Conservation (phyloP, 92 coral and sea anemone species). For the Parazoanthus atlanticus region DNA sequence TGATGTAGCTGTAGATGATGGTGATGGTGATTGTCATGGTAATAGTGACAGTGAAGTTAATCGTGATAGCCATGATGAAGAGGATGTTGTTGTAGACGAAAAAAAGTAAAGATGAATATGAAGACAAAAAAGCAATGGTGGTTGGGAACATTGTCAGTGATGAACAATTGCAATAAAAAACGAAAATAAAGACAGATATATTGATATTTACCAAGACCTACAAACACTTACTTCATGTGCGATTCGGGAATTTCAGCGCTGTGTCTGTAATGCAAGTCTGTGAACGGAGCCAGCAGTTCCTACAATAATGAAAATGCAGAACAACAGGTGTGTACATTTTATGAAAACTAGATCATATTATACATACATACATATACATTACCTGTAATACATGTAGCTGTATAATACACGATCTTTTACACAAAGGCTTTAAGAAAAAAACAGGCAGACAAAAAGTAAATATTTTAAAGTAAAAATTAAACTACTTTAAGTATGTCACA, state of each 20-base stretch:
- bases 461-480: too few species aligned
- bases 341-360: too few species aligned
- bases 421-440: too few species aligned
- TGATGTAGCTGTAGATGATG: too few species aligned
- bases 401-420: too few species aligned
- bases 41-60: not conserved
- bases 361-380: too few species aligned
- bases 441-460: too few species aligned
- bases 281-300: conserved; percentile 96
- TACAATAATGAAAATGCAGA: conserved; percentile 11
- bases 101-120: not conserved
- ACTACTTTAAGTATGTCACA: too few species aligned
- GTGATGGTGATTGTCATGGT: not conserved
- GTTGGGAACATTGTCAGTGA: not conserved
- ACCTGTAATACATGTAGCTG: too few species aligned
- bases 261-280: conserved; percentile 97
- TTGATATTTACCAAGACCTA: not conserved
- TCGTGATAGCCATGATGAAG: not conserved
- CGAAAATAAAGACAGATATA: not conserved
- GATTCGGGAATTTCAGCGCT: conserved; percentile 87
- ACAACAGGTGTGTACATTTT: not conserved
- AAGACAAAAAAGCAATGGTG: not conserved
- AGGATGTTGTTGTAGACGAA: too few species aligned
- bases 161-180: not conserved
- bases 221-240: conserved; percentile 71